These are phyloP conservation scores for Plotosus lineatus DNA, from an alignment of 2,113 vertebrate genomes.

Conservation along the genomic window DNA sequence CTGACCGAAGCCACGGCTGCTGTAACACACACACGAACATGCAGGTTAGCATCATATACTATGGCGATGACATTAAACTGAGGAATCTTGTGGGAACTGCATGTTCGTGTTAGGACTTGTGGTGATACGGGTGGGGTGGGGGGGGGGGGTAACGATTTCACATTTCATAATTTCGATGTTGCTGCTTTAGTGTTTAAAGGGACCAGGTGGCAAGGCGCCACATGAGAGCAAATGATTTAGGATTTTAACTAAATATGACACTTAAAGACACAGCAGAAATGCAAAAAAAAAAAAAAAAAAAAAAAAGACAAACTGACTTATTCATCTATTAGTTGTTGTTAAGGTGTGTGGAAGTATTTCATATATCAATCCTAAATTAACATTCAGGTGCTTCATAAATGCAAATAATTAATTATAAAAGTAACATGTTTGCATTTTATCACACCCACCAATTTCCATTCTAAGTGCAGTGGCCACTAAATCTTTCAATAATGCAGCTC, in stretches of 20 bases:
- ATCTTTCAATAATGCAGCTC: neutral
- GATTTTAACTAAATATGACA: neutral
- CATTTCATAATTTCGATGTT: neutral
- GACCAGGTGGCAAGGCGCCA: neutral
- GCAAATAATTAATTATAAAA: no score
- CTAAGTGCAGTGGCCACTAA: neutral
- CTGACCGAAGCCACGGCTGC: constrained; percentile 89
- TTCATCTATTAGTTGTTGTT: neutral
- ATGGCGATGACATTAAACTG: constrained; percentile 13
- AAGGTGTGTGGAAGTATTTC: neutral
- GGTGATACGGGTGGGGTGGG: neutral
- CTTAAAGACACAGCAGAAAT: neutral
- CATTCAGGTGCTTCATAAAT: no score
- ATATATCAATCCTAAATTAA: no score
- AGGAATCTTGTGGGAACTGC: constrained; percentile 1
- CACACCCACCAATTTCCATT: neutral
- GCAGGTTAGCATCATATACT: constrained; percentile 7
- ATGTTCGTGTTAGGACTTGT: neutral
- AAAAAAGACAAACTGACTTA: neutral
- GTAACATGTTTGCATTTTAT: neutral
- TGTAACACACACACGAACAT: constrained; percentile 18
- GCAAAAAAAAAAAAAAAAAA: neutral
- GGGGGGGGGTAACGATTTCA: neutral
- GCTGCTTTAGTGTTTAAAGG: neutral
- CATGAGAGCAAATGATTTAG: neutral